Conservation (phyloP, 2,797 vertebrate genomes). For the Pristis pectinata region DNA sequence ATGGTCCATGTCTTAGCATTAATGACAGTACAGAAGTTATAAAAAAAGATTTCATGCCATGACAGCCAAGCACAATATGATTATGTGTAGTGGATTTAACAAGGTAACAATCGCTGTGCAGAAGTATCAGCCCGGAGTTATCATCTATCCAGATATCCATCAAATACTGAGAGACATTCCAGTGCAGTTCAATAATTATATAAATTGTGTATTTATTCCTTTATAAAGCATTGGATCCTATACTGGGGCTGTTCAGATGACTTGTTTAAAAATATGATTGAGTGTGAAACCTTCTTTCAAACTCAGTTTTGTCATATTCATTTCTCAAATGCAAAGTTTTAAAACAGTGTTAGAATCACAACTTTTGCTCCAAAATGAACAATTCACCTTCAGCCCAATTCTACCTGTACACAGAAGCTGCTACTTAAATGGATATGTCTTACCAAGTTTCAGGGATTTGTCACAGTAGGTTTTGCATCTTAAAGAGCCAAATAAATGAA, state of each 20-base stretch:
- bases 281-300: neutral
- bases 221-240: neutral
- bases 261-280: neutral
- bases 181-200: neutral
- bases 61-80: neutral
- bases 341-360: neutral
- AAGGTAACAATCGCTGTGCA: neutral
- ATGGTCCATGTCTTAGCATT: neutral
- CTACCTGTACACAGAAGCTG: neutral
- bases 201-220: neutral
- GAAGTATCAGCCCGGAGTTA: neutral
- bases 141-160: neutral
- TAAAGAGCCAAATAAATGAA: neutral
- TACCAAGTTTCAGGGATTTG: neutral
- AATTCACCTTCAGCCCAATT: neutral
- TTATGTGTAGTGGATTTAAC: neutral
- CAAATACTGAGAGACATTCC: neutral
- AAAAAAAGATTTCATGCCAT: neutral
- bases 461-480: neutral
- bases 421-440: neutral
- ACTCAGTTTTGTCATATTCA: neutral
- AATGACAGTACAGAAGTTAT: neutral
- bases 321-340: neutral
- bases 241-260: neutral
- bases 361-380: neutral